Base-by-base conservation (phyloP, 2,113 vertebrate species). In the Origma solitaria region DNA sequence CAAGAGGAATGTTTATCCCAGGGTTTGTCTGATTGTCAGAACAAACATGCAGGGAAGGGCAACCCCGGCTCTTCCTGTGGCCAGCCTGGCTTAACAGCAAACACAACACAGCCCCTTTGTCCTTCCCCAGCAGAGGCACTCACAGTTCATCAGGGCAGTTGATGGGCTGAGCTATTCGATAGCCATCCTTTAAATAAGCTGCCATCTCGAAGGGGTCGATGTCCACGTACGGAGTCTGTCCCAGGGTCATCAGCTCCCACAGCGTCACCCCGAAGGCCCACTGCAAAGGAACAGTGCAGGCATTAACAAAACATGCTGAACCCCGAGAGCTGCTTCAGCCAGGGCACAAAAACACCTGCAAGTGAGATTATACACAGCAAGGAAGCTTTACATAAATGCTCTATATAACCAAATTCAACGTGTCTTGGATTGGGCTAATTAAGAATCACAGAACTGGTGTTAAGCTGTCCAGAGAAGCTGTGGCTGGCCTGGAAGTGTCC, bases 131-230 rank as follows among this genome's bases (percentile, higher is more conserved):
- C 49, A 82, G 53, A 87, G 5, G 14, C 38, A 99, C 99, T 97
- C 97, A 99, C 99, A 99, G 98, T 96, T 99, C 99, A 95, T 99
- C 99, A 6, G 99, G 99, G 95, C 99, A 99, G 98, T 99, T 99
- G 98, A 99, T 99, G 27, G 99, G 99, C 92, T 99, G 99, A 95
- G 99, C 99, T 98, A 99, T 99, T 94, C 99, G 98, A 98, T 99
- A 99, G 53, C 99, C 99, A 10, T 99, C 99, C 97, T 99, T 99
- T 96, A 99, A 97, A 97, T 99, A 99, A 15, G 99, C 99, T 0
- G 99, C 99, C 99, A 99, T 99, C 98, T 99, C 99, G 51, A 99
- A 99, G 44, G 99, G 99, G 96, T 99, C 99, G 3, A 99, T 99
- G 96, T 99, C 99, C 13, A 99, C 99, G 9, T 99, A 99, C 0